Percentiles rank a stretch among this genome's conserved stretches.
Conservation (phyloP, 2,888 invertebrate genomes). For the Platypus cylindrus region DNA sequence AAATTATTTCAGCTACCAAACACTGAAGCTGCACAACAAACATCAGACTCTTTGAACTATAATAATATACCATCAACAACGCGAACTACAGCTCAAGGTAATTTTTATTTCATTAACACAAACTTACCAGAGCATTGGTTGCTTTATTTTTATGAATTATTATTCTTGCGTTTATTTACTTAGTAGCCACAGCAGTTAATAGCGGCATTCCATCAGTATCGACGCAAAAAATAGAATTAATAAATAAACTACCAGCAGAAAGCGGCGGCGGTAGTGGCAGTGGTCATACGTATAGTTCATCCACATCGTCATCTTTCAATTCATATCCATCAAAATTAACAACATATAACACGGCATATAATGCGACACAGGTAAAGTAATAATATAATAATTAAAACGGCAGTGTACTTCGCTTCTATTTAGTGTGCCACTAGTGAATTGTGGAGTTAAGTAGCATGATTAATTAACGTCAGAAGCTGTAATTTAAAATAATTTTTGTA, state of each 20-base stretch:
- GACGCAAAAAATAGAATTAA: too few relatives aligned
- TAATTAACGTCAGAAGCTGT: too few relatives aligned
- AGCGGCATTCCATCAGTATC: slow-evolving; percentile 17
- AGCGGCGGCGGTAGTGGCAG: too few relatives aligned
- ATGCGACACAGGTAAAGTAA: slow-evolving; percentile 29
- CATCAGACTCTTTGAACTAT: slow-evolving; percentile 34
- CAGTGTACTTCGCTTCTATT: too few relatives aligned
- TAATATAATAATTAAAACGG: too few relatives aligned
- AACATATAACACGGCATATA: slow-evolving; percentile 29
- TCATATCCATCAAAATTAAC: slow-evolving; percentile 31
- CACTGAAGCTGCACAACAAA: slow-evolving; percentile 34
- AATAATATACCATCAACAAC: slow-evolving; percentile 26
- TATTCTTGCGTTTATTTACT: background rate
- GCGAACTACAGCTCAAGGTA: slow-evolving; percentile 30
- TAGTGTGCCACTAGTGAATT: too few relatives aligned
- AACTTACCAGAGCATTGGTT: slow-evolving; percentile 11
- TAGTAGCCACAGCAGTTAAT: slow-evolving; percentile 21
- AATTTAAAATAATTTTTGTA: background rate
- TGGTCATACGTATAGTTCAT: slow-evolving; percentile 26
- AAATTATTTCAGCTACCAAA: slow-evolving; percentile 27
- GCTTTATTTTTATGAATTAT: too few relatives aligned
- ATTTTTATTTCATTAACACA: background rate
- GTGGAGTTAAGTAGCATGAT: too few relatives aligned
- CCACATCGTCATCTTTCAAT: slow-evolving; percentile 34
- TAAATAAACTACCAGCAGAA: too few relatives aligned